phyloP scores from a whole-genome alignment of 2,797 vertebrate species.

The Hippocampus kuda region DNA sequence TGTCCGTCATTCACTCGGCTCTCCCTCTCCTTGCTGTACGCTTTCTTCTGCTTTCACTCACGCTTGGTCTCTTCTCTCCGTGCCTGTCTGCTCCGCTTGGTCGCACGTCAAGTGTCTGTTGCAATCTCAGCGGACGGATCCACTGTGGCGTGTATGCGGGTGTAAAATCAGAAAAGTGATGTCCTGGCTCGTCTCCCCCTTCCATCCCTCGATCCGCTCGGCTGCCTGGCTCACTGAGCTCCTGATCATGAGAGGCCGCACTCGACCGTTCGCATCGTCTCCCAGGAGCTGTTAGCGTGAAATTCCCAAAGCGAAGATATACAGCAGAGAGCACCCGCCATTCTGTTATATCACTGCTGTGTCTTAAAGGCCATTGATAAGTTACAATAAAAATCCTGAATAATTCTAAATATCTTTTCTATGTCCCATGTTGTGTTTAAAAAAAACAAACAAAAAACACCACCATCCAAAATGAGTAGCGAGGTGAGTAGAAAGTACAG shows the following conservation, averaged over 20 bases:
- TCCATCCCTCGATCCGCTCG: slow-evolving; percentile 20
- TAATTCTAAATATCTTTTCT: neutral
- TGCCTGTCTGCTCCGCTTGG: slow-evolving; percentile 53
- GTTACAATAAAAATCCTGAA: neutral
- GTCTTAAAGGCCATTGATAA: slow-evolving; percentile 10
- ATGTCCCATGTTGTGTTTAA: no score
- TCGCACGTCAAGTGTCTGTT: slow-evolving; percentile 60
- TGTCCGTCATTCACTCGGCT: slow-evolving; percentile 60
- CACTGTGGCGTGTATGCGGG: slow-evolving; percentile 51
- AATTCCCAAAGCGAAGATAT: slow-evolving; percentile 52
- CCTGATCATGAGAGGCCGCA: slow-evolving; percentile 32
- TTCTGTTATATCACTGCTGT: slow-evolving; percentile 8
- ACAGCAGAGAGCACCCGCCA: slow-evolving; percentile 33
- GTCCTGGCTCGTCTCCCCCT: slow-evolving; percentile 26
- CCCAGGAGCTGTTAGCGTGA: slow-evolving; percentile 57
- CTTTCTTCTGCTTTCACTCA: slow-evolving; percentile 13
- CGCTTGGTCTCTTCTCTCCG: slow-evolving; percentile 31
- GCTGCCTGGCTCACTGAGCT: slow-evolving; percentile 42
- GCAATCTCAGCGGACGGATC: slow-evolving; percentile 59
- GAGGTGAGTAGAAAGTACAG: no score
- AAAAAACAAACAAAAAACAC: no score
- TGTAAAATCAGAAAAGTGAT: slow-evolving; percentile 58
- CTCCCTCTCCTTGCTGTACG: slow-evolving; percentile 17
- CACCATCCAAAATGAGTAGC: no score
- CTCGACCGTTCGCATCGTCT: slow-evolving; percentile 39